These are phyloP conservation scores for Crepidodera aurea DNA, from an alignment of 2,888 invertebrate species.

Conservation along the genomic window DNA sequence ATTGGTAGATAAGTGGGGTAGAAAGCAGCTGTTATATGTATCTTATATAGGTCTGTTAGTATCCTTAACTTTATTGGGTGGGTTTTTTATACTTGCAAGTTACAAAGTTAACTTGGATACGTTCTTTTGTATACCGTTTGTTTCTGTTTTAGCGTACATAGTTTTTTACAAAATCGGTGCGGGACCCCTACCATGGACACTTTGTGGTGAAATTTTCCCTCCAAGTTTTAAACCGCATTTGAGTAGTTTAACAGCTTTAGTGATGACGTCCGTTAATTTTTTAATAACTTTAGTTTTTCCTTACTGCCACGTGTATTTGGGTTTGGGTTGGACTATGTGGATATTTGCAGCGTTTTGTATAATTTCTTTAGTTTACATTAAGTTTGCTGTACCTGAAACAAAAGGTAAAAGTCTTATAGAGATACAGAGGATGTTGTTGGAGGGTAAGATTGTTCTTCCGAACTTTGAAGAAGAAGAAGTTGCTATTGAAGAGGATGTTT, in stretches of 20 bases:
- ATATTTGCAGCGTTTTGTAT: slow-evolving; percentile 38
- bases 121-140: slow-evolving; percentile 74
- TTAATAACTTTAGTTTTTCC: slow-evolving; percentile 42
- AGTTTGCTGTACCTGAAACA: slow-evolving; percentile 43
- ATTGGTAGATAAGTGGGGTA: slow-evolving; percentile 79
- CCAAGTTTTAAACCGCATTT: slow-evolving; percentile 77
- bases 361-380: slow-evolving; percentile 40
- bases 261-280: slow-evolving; percentile 33
- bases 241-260: slow-evolving; percentile 30
- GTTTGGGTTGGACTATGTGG: slow-evolving; percentile 43
- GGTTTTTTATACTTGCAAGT: slow-evolving; percentile 42
- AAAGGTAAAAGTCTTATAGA: slow-evolving; percentile 43
- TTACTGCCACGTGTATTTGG: slow-evolving; percentile 29
- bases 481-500: neutral
- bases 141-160: slow-evolving; percentile 75
- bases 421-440: slow-evolving; percentile 40
- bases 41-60: slow-evolving; percentile 72
- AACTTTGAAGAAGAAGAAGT: neutral
- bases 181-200: slow-evolving; percentile 82
- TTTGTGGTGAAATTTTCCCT: slow-evolving; percentile 84
- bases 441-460: neutral
- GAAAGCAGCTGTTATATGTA: slow-evolving; percentile 73
- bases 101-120: slow-evolving; percentile 30
- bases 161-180: slow-evolving; percentile 74
- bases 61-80: slow-evolving; percentile 57